Base-by-base conservation (phyloP, 2,113 vertebrate genomes). In the Passer montanus region DNA sequence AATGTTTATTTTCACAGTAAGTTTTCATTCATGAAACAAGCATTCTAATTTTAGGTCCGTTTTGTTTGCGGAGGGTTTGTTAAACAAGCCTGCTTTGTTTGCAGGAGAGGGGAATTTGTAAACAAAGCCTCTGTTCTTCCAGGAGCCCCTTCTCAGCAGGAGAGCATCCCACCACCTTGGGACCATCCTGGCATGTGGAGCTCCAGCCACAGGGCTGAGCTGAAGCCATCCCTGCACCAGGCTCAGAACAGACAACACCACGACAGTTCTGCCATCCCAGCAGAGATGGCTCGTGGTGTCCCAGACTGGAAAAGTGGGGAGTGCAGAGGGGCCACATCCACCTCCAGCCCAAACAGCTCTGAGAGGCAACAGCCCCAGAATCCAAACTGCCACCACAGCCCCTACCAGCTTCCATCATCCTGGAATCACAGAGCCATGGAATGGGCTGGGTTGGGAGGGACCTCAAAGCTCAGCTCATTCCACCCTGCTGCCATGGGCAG, bases 211-310 rank as follows among this genome's bases (percentile, higher is more conserved):
- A 13, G 0, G 1, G 19, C 79, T 55, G 31, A 41, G 16, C 35
- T 3, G 2, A 12, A 69, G 52, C 37, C 49, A n/a, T 3, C 9
- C 33, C 41, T 31, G 55, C 75, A 43, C 11, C n/a, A 7, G 47
- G 3, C 66, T 62, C 68, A 49, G 15, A 59, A 35, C 0, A 74
- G 35, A 39, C 50, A 31, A 37, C 24, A 58, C 7, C 0, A 0
- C 0, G 2, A 2, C 12, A 7, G 4, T 1, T 63, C 1, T 59
- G 70, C 4, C 39, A 39, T 26, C 15, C 6, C 0, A 35, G 15
- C 9, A 23, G 23, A 74, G 49, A 22, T 15, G 35, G 28, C 3
- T 47, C 0, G 0, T 13, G 19, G 10, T 35, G 53, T 22, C 10
- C 60, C 44, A 53, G 76, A 15, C 33, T 21, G 31, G 27, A n/a